Conservation (phyloP, 2,888 invertebrate genomes). For the Dyspetes luteomarginatus region DNA sequence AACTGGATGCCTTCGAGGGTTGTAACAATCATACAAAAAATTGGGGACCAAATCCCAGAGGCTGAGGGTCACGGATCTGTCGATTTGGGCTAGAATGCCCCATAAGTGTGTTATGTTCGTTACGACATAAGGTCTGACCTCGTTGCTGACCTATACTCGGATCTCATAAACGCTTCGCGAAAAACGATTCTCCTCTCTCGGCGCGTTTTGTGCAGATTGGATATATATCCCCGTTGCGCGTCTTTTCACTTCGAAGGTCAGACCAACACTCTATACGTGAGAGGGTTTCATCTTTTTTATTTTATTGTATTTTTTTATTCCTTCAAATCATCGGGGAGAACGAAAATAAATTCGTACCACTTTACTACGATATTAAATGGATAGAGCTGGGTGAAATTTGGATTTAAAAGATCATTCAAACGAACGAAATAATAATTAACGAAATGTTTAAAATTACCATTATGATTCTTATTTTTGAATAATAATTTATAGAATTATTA, state of each 20-base stretch:
- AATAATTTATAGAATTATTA: neutral
- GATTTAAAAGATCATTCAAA: neutral
- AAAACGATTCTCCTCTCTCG: slow-evolving; percentile 13
- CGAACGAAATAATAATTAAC: neutral
- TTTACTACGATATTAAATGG: neutral
- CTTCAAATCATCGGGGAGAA: slow-evolving; percentile 21
- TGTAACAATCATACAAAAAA: too few species aligned
- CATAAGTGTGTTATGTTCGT: neutral
- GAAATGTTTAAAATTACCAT: neutral
- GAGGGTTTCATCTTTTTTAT: neutral
- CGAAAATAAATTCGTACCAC: neutral
- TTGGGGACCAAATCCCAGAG: too few species aligned
- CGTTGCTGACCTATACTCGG: slow-evolving; percentile 54
- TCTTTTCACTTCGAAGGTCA: slow-evolving; percentile 41
- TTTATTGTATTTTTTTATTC: neutral
- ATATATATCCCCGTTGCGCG: slow-evolving; percentile 5
- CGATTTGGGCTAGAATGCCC: too few species aligned
- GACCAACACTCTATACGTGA: slow-evolving; percentile 1
- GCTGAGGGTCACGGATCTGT: too few species aligned
- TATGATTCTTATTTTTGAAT: neutral
- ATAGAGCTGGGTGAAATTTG: neutral
- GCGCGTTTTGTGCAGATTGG: slow-evolving; percentile 24
- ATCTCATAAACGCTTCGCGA: slow-evolving; percentile 23
- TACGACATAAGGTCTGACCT: slow-evolving; percentile 24
- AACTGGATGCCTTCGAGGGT: too few species aligned